Evolutionary conservation across 2,113 vertebrate species (phyloP).

Genomic region (Otolemur garnettii): DNA sequence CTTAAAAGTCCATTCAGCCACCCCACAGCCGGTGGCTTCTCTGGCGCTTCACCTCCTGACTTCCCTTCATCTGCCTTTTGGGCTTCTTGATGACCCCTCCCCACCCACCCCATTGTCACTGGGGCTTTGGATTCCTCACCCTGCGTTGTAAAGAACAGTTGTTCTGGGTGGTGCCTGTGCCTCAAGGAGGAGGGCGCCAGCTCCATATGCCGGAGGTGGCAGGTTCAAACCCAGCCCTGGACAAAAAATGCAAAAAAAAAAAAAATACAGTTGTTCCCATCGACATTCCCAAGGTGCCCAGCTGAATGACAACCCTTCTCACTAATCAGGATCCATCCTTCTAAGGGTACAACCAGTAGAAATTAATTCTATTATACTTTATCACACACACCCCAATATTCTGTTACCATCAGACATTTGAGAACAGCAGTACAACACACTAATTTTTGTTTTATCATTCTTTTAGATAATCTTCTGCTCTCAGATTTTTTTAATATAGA

Average conservation of each 20-base stretch:
- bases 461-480: not conserved
- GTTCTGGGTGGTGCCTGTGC: not conserved
- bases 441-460: conserved; percentile 27
- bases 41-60: not conserved
- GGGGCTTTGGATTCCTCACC: not conserved
- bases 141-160: not conserved
- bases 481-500: not conserved
- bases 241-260: no score
- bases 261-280: not conserved
- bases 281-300: not conserved
- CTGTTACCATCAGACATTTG: not conserved
- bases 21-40: not conserved
- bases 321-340: not conserved
- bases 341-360: not conserved
- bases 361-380: not conserved
- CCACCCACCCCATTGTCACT: no score
- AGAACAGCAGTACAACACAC: not conserved
- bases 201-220: no score
- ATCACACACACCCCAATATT: not conserved
- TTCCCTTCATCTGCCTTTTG: not conserved
- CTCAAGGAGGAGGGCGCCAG: no score
- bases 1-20: not conserved
- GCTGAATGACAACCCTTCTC: not conserved
- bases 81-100: not conserved
- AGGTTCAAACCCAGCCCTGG: no score